Conservation (phyloP, 2,113 vertebrate species). For the Psammodynastes pulverulentus region DNA sequence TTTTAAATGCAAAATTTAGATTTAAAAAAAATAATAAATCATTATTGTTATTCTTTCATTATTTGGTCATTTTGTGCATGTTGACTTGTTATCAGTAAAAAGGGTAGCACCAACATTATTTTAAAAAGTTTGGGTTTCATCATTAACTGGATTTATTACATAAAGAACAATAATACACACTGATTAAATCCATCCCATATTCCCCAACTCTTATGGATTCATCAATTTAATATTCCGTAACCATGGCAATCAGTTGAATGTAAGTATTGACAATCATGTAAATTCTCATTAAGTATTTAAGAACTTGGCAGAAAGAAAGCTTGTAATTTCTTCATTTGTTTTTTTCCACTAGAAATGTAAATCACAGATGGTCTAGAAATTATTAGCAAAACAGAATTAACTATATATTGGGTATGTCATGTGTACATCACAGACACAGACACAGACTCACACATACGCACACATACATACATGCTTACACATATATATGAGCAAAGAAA, state of each 20-base stretch:
- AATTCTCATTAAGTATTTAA: neutral
- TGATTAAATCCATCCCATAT: neutral
- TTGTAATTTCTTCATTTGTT: neutral
- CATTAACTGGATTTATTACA: neutral
- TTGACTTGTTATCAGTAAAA: neutral
- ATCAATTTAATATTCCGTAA: neutral
- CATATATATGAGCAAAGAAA: too few species aligned
- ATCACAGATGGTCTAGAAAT: neutral
- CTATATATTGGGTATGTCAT: neutral
- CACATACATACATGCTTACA: too few species aligned
- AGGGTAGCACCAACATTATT: neutral
- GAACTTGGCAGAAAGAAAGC: neutral
- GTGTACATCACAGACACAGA: too few species aligned
- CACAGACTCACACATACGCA: neutral
- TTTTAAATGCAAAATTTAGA: neutral
- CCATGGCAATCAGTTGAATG: neutral
- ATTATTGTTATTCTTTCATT: neutral
- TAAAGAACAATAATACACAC: neutral
- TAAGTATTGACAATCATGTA: constrained; percentile 8
- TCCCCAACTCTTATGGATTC: neutral
- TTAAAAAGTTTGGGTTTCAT: neutral
- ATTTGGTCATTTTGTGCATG: constrained; percentile 12
- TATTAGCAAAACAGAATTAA: neutral
- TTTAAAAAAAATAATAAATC: neutral
- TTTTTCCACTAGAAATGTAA: constrained; percentile 19